Percentiles rank a stretch among this genome's conserved stretches.
Conservation (phyloP, 64 coral and sea anemone species). For the Trachythela sp. region DNA sequence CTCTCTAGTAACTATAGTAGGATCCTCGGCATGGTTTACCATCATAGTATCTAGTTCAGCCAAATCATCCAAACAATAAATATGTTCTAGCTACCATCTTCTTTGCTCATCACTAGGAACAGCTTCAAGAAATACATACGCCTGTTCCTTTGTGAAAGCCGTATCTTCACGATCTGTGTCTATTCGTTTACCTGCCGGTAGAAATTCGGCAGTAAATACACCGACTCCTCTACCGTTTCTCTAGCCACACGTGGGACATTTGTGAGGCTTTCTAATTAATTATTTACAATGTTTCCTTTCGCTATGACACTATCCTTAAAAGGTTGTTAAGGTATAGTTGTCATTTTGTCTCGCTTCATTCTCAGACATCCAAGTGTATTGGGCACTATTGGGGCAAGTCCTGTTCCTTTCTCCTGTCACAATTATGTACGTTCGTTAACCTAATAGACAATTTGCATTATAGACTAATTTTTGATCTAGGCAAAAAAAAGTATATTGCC, state of each 20-base stretch:
- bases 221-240: slow-evolving; percentile 2
- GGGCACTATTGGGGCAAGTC: too few relatives aligned
- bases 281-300: neutral
- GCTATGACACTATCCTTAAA: too few relatives aligned
- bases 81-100: slow-evolving; percentile 17
- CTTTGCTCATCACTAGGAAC: slow-evolving; percentile 24
- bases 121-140: neutral
- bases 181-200: slow-evolving; percentile 25
- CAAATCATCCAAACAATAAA: slow-evolving; percentile 13
- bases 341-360: neutral
- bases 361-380: neutral
- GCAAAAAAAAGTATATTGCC: too few relatives aligned
- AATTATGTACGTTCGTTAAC: too few relatives aligned
- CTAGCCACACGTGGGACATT: slow-evolving; percentile 12
- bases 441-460: too few relatives aligned
- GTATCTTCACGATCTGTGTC: neutral
- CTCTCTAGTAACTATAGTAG: neutral
- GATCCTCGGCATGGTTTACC: slow-evolving; percentile 17
- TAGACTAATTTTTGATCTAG: too few relatives aligned
- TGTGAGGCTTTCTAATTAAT: neutral
- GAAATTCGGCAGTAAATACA: slow-evolving; percentile 30
- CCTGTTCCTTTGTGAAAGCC: slow-evolving; percentile 9
- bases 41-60: neutral
- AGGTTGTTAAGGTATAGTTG: too few relatives aligned
- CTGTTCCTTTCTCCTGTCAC: too few relatives aligned